These are phyloP conservation scores for Ancistrus triradiatus DNA, from an alignment of 2,113 vertebrate species.

Conservation along the genomic window DNA sequence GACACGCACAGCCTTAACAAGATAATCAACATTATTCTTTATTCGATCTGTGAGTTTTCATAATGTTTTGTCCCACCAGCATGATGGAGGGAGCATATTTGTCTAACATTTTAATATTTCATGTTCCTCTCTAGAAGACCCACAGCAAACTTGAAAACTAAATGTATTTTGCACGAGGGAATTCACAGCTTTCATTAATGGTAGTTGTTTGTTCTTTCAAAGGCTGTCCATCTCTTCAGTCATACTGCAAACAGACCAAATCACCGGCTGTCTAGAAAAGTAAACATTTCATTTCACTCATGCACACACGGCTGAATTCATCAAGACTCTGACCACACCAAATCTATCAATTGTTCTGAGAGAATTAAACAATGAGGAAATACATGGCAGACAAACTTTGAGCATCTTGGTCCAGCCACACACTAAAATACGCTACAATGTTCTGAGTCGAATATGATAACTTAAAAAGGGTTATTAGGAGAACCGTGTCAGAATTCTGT, in stretches of 20 bases:
- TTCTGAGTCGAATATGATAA: no score
- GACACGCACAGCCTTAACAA: no score
- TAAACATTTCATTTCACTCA: conserved; percentile 33
- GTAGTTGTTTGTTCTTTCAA: conserved; percentile 13
- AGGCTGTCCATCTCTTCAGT: conserved; percentile 17
- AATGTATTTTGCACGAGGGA: no score
- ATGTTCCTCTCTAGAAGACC: not conserved
- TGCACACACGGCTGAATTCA: not conserved
- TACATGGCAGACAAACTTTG: no score
- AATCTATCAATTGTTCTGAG: not conserved
- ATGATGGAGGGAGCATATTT: not conserved
- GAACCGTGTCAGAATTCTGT: no score
- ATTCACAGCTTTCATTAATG: no score
- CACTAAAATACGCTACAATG: no score
- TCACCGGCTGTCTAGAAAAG: conserved; percentile 6
- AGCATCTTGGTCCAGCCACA: no score
- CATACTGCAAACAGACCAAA: conserved; percentile 12
- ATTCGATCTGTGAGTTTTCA: no score
- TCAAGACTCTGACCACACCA: conserved; percentile 1
- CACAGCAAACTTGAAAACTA: not conserved
- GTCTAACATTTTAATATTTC: not conserved
- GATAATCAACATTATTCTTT: no score
- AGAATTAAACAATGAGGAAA: not conserved
- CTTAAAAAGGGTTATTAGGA: no score
- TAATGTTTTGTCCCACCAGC: no score